These are phyloP conservation scores for Monomorium pharaonis DNA, from an alignment of 1,140 invertebrate genomes.

Conservation along the genomic window DNA sequence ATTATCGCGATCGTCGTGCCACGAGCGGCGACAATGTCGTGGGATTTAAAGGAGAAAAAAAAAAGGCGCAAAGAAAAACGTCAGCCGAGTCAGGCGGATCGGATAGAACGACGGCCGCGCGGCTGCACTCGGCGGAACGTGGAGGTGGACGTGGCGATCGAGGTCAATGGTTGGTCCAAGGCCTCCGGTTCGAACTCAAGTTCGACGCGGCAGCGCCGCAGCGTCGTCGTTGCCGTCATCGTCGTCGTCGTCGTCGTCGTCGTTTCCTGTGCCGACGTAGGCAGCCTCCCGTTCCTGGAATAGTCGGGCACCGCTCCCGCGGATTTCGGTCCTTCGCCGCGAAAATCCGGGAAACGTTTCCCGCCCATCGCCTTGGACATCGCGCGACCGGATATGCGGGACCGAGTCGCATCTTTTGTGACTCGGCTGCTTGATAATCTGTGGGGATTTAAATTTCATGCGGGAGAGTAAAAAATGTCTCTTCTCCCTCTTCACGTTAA, in stretches of 20 bases:
- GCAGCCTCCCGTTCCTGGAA: constrained; percentile 83
- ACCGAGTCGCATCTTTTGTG: not conserved
- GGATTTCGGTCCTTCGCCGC: constrained; percentile 27
- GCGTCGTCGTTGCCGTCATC: constrained; percentile 79
- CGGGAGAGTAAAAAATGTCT: not conserved
- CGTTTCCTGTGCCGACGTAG: constrained; percentile 80
- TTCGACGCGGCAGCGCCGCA: constrained; percentile 71
- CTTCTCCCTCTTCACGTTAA: not conserved
- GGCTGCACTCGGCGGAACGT: constrained; percentile 37
- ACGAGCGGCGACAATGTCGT: constrained; percentile 20
- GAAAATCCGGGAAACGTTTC: constrained; percentile 53
- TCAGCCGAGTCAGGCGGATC: not conserved
- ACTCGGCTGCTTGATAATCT: too few species aligned
- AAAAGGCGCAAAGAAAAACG: constrained; percentile 19
- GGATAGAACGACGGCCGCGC: constrained; percentile 37
- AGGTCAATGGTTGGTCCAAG: constrained; percentile 85
- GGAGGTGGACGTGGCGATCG: constrained; percentile 80
- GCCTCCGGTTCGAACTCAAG: constrained; percentile 83
- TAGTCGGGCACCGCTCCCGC: constrained; percentile 65
- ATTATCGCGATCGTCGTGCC: constrained; percentile 17
- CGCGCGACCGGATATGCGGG: not conserved
- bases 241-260: too few species aligned
- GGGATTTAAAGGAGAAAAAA: constrained; percentile 51
- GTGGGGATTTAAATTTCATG: constrained; percentile 7
- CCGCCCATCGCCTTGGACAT: too few species aligned